Percentiles rank a stretch among this genome's conserved stretches.
These are phyloP conservation scores for Pogonus chalceus DNA, from an alignment of 1,140 invertebrate species.

Conservation along the genomic window DNA sequence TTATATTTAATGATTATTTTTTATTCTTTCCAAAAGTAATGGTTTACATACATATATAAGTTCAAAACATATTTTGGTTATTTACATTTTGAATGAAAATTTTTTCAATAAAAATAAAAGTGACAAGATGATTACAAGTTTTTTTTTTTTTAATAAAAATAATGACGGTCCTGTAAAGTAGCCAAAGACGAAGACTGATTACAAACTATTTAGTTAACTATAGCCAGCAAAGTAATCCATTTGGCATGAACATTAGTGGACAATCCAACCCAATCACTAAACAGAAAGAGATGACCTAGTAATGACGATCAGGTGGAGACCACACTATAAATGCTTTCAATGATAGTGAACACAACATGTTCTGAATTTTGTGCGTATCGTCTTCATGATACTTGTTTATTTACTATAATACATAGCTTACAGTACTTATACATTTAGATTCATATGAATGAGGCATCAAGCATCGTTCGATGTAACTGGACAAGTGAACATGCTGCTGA, in stretches of 20 bases:
- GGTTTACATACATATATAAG: too few relatives aligned
- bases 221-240: neutral
- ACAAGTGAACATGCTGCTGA: neutral
- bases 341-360: slow-evolving; percentile 1
- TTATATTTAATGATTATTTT: too few relatives aligned
- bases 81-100: too few relatives aligned
- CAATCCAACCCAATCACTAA: too few relatives aligned
- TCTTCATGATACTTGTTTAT: neutral
- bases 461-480: neutral
- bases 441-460: too few relatives aligned
- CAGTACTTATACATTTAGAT: neutral
- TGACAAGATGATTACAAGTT: too few relatives aligned
- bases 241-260: too few relatives aligned
- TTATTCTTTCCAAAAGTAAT: too few relatives aligned
- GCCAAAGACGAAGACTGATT: neutral
- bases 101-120: too few relatives aligned
- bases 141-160: too few relatives aligned
- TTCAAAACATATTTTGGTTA: too few relatives aligned
- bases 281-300: neutral
- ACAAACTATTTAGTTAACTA: neutral
- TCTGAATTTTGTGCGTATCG: neutral
- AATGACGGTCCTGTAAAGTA: neutral
- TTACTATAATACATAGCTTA: neutral
- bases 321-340: neutral
- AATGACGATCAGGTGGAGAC: neutral